Evolutionary conservation across 1,140 invertebrate genomes (phyloP), one percentile per base, ranked within the genome.

Genomic region (Dreissena rostriformis): DNA sequence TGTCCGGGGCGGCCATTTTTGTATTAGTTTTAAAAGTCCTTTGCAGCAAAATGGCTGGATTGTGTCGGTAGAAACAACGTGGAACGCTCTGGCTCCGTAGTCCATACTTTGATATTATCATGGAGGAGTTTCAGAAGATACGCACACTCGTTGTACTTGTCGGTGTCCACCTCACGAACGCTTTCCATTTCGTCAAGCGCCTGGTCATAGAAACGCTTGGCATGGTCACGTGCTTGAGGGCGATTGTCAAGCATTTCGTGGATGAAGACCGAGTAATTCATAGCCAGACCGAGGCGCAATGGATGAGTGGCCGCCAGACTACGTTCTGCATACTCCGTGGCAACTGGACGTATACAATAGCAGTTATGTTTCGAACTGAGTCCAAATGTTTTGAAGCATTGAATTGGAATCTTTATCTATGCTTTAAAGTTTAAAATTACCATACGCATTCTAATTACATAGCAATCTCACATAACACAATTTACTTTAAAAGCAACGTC

Each of bases 1-100:
- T 39, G 39, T 39, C 39, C 39, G 39, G 4, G 39, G 39, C 39
- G 39, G 39, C 8, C 2, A 5, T 2, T 39, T 39, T 39, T 39
- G 39, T 39, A 2, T 61, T 61, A 19, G n/a, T 61, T 10, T 29
- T 65, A 65, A 26, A 86, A 52, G 39, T 24, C 28, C 28, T 95
- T 95, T 88, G 95, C 96, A 14, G 11, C 28, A 22, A 70, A 29
- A 11, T 24, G 52, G 14, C n/a, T 22, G 2, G 57, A 4, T 24
- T 61, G 17, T 61, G 57, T 61, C 11, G 57, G 22, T 24, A 24
- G 57, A 61, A 61, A 61, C 57, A 61, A 19, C 22, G 57, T 24
- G 11, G 17, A 19, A 14, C 29, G 4, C 22, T 26, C 49, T 61
- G 51, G 10, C 17, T 66, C 24, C 24, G 15, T 22, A 2, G 68